These are phyloP conservation scores for Carassius gibelio DNA, from an alignment of 2,113 vertebrate species.

Conservation along the genomic window DNA sequence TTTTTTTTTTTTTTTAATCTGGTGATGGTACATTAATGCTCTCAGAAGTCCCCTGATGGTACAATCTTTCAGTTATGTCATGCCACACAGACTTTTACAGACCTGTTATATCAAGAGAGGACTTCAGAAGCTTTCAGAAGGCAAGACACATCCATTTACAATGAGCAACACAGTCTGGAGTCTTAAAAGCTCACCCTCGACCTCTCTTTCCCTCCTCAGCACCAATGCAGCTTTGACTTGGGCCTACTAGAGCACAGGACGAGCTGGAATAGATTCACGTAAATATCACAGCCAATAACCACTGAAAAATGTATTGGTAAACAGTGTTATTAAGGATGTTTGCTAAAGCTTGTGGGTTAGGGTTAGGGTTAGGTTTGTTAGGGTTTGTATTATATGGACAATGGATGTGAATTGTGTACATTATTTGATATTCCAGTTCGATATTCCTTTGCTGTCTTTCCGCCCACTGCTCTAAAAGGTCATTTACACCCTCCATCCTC, in stretches of 20 bases:
- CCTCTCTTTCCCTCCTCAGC: no score
- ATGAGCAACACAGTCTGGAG: constrained; percentile 39
- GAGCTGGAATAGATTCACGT: no score
- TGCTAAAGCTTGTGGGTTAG: background rate
- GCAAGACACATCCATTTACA: constrained; percentile 46
- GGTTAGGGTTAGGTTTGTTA: no score
- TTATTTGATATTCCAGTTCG: constrained; percentile 36
- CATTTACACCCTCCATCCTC: constrained; percentile 48
- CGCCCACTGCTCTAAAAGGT: constrained; percentile 34
- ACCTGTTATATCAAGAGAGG: constrained; percentile 35
- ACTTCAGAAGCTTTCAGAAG: constrained; percentile 41
- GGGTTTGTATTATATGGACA: background rate
- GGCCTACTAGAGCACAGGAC: no score
- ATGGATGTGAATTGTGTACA: background rate
- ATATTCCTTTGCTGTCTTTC: constrained; percentile 36
- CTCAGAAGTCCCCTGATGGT: constrained; percentile 36
- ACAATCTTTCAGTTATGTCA: constrained; percentile 46
- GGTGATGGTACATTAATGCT: constrained; percentile 48
- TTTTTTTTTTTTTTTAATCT: constrained; percentile 20
- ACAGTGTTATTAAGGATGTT: background rate
- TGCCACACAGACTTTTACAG: constrained; percentile 29
- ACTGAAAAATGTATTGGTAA: constrained; percentile 21
- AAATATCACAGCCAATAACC: constrained; percentile 13
- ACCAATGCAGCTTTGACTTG: no score
- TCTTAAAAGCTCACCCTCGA: no score